These are phyloP conservation scores for Sylvilagus bachmani DNA, from an alignment of 2,113 vertebrate genomes.

Conservation along the genomic window DNA sequence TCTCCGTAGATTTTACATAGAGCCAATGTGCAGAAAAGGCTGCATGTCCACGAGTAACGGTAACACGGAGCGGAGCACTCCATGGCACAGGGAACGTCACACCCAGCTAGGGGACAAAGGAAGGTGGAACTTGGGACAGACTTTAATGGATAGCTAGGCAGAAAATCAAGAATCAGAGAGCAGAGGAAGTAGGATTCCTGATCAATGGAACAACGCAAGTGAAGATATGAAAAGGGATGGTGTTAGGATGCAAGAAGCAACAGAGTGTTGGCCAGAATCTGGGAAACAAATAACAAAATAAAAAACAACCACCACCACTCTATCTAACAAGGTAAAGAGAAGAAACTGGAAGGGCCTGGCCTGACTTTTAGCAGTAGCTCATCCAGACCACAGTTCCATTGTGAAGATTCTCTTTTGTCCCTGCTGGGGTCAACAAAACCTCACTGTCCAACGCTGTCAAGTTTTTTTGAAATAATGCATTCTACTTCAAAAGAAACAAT, in stretches of 20 bases:
- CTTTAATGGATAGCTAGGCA: neutral
- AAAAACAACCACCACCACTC: neutral
- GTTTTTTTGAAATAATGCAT: conserved; percentile 6
- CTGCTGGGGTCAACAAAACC: neutral
- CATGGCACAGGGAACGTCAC: neutral
- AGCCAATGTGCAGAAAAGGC: neutral
- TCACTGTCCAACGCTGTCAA: neutral
- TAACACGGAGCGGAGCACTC: neutral
- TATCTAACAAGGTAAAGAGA: neutral
- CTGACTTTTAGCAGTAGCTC: neutral
- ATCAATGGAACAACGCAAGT: neutral
- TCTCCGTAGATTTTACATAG: neutral
- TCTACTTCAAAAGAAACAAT: conserved; percentile 40
- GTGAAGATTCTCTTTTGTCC: neutral
- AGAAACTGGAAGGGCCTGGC: neutral
- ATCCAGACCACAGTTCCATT: neutral
- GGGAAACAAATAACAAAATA: neutral
- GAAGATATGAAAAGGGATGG: neutral
- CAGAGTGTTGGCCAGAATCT: neutral
- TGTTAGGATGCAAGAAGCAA: neutral
- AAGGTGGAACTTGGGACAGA: neutral
- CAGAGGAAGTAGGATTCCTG: neutral
- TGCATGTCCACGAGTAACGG: neutral
- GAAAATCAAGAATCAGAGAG: neutral
- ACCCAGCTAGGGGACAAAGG: too few relatives aligned